phyloP scores from a whole-genome alignment of 2,888 invertebrate genomes.

The Diplolepis rosae region DNA sequence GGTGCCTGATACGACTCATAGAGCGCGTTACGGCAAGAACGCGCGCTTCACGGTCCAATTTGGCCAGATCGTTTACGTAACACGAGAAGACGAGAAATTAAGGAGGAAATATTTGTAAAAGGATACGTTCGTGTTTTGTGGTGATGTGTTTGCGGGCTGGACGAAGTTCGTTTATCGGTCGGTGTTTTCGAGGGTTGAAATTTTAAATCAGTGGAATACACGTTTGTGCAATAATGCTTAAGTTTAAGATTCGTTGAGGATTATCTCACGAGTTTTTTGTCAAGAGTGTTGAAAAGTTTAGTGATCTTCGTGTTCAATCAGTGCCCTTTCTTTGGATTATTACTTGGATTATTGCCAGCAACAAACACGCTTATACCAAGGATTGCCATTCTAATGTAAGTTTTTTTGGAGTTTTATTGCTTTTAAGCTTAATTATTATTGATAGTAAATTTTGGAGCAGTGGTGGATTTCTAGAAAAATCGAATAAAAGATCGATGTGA shows the following conservation, averaged over 20 bases:
- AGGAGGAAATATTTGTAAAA: not conserved
- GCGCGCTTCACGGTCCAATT: slow-evolving; percentile 23
- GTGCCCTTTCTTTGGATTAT: slow-evolving; percentile 19
- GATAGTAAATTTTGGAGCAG: not conserved
- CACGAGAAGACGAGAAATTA: not conserved
- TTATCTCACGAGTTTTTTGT: slow-evolving; percentile 13
- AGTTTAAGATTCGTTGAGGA: slow-evolving; percentile 24
- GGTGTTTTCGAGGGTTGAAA: slow-evolving; percentile 10
- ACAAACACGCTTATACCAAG: not conserved
- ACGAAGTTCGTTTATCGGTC: slow-evolving; percentile 3
- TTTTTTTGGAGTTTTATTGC: too few relatives aligned
- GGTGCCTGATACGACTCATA: slow-evolving; percentile 30
- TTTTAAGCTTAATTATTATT: not conserved
- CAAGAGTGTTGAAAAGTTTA: slow-evolving; percentile 7
- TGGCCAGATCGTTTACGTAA: slow-evolving; percentile 22
- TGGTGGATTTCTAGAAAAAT: not conserved
- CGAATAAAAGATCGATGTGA: not conserved
- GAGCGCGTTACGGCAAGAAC: slow-evolving; percentile 27
- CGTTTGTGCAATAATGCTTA: not conserved
- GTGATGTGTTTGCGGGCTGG: slow-evolving; percentile 1
- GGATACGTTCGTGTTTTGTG: not conserved
- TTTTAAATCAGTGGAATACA: not conserved
- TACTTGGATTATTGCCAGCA: slow-evolving; percentile 1
- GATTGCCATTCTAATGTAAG: slow-evolving; percentile 14
- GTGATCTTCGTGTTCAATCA: slow-evolving; percentile 16